phyloP scores from a whole-genome alignment of 2,888 invertebrate species.

The Lacanobia oleracea region DNA sequence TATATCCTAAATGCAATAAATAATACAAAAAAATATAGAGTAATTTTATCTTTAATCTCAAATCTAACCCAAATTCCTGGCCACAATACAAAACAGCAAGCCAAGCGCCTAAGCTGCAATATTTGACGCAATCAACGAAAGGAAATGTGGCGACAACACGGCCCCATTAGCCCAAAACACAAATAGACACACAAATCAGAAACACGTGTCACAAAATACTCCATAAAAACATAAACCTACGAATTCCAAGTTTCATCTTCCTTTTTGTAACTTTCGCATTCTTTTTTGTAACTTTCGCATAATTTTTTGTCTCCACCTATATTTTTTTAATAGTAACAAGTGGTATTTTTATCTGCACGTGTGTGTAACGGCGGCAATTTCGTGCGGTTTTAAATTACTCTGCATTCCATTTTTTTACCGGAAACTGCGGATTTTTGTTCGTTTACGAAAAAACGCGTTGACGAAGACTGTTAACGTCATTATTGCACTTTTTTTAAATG shows the following conservation, averaged over 20 bases:
- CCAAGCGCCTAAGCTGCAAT: constrained; percentile 75
- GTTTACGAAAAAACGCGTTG: constrained; percentile 75
- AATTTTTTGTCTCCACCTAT: constrained; percentile 53
- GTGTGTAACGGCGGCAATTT: constrained; percentile 85
- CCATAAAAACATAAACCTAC: constrained; percentile 60
- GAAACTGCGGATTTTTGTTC: constrained; percentile 85
- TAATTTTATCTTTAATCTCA: constrained; percentile 30
- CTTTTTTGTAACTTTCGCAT: constrained; percentile 57
- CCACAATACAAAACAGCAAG: constrained; percentile 49
- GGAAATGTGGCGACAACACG: constrained; percentile 83
- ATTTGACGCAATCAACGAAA: constrained; percentile 80
- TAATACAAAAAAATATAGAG: neutral
- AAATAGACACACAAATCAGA: constrained; percentile 79
- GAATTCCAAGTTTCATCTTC: constrained; percentile 55
- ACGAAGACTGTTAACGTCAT: constrained; percentile 70
- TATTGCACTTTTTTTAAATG: constrained; percentile 32
- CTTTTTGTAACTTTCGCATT: constrained; percentile 71
- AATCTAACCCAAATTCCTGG: constrained; percentile 50
- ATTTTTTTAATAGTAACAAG: constrained; percentile 73
- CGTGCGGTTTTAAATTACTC: constrained; percentile 87
- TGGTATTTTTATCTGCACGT: constrained; percentile 81
- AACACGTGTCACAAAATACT: constrained; percentile 81
- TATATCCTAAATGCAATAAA: neutral
- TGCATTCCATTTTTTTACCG: constrained; percentile 84
- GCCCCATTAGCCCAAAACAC: constrained; percentile 80